Base-by-base conservation (phyloP, 2,888 invertebrate genomes). In the Drosophila engyochracea region DNA sequence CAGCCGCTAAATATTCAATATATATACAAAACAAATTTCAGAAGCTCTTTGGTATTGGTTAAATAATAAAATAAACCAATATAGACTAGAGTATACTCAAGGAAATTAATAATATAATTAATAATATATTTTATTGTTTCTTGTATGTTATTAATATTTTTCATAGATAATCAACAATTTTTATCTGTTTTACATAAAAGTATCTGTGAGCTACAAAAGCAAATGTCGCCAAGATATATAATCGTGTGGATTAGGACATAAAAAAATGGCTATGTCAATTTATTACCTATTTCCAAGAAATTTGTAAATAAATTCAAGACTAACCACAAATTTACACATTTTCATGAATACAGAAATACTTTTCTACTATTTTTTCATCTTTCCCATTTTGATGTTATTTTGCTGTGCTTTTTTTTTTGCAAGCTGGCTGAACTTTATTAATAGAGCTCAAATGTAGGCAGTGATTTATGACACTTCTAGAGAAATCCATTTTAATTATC, bases 401-500 rank as follows among this genome's bases (percentile, higher is more conserved):
- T 60, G 16, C n/a, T 58, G 30, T 30, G 39, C 19, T 28, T 28
- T 19, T 63, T 62, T 31, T 33, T 6, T 25, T 55, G 47, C 28
- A 47, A 19, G 12, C 44, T 22, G 19, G 35, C 28, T 41, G 54
- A 65, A 25, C 44, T 47, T 37, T 59, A 64, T 72, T 72, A 72
- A 73, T 72, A 47, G 63, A 39, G 57, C 52, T 35, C 30, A 30
- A 55, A 25, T 44, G 61, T 30, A 41, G 59, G 22, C 51, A 35
- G 58, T 84, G 89, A 87, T 89, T 84, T 86, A 84, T 84, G 73
- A 69, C 58, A 63, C 41, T 52, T 54, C 53, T 35, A 47, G 41
- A 63, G 54, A 70, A 76, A 79, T 85, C 69, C 54, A 70, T 74
- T 70, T 89, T 79, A 89, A 84, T 85, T 89, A 82, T 86, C 74